Evolutionary conservation across 2,888 invertebrate species (phyloP).

Genomic region (Mesorhabditis belari): DNA sequence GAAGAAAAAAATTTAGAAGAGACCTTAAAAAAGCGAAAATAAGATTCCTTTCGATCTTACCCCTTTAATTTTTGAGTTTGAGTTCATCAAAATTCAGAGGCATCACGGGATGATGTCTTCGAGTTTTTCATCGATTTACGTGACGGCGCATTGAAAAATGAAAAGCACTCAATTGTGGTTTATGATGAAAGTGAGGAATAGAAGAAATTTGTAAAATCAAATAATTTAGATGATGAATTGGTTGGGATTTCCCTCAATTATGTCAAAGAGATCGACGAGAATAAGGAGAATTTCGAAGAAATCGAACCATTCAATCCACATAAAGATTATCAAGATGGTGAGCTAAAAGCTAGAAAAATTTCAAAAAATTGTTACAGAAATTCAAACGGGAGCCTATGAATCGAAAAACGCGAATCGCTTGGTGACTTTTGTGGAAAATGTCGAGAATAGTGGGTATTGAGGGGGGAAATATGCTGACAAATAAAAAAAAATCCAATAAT

Average conservation of each 20-base stretch:
- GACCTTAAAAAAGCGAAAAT: not conserved
- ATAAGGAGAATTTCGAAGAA: not conserved
- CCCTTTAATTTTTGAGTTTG: not conserved
- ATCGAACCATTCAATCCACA: constrained; percentile 16
- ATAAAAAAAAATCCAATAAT: no score
- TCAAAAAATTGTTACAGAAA: constrained; percentile 11
- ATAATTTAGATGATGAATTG: constrained; percentile 8
- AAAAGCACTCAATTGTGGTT: constrained; percentile 18
- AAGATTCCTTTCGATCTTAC: not conserved
- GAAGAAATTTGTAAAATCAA: not conserved
- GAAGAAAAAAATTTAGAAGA: not conserved
- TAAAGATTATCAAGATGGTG: constrained; percentile 17
- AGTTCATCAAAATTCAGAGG: constrained; percentile 6
- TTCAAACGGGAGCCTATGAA: constrained; percentile 16
- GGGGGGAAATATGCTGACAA: no score
- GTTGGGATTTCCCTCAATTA: constrained; percentile 21
- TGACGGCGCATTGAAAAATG: constrained; percentile 16
- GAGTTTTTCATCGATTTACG: constrained; percentile 31
- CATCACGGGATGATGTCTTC: constrained; percentile 18
- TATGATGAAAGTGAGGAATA: no score
- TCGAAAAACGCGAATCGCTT: constrained; percentile 19
- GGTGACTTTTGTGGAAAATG: constrained; percentile 14
- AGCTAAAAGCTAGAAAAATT: no score
- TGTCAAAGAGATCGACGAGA: constrained; percentile 4
- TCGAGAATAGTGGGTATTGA: constrained; percentile 19